phyloP scores from a whole-genome alignment of 2,888 invertebrate genomes.

The Sinohyriopsis cumingii region DNA sequence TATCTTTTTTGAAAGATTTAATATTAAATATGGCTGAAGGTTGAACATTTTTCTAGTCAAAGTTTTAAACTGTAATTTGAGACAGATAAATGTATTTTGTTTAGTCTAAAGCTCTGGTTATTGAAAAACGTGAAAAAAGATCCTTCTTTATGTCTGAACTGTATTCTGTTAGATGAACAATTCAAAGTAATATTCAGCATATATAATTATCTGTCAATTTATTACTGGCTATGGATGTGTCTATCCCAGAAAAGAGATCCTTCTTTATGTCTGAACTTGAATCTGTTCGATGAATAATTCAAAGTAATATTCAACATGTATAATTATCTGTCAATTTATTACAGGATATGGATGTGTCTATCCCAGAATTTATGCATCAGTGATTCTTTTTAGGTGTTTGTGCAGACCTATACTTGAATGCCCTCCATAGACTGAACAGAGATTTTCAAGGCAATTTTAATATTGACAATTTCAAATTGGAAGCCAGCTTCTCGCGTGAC shows the following conservation, averaged over 20 bases:
- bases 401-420: conserved; percentile 24
- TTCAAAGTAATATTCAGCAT: neutral
- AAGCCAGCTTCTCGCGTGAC: conserved; percentile 19
- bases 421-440: conserved; percentile 29
- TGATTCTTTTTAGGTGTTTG: conserved; percentile 11
- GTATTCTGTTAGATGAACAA: too few species aligned
- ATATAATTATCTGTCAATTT: neutral
- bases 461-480: conserved; percentile 22
- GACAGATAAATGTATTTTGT: too few species aligned
- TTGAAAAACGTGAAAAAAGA: too few species aligned
- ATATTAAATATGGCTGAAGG: too few species aligned
- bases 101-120: too few species aligned
- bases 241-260: neutral
- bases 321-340: neutral
- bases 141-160: too few species aligned
- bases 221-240: neutral
- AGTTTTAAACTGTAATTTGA: too few species aligned
- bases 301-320: neutral
- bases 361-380: neutral
- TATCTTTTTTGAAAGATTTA: too few species aligned
- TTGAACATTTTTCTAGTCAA: too few species aligned
- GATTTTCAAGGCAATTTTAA: conserved; percentile 23
- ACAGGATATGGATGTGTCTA: neutral
- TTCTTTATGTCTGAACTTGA: too few species aligned
- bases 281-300: too few species aligned